A percentile compares a stretch with the other conserved stretches of the same genome.
phyloP scores from a whole-genome alignment of 2,797 vertebrate genomes.

The Calcarius lapponicus region DNA sequence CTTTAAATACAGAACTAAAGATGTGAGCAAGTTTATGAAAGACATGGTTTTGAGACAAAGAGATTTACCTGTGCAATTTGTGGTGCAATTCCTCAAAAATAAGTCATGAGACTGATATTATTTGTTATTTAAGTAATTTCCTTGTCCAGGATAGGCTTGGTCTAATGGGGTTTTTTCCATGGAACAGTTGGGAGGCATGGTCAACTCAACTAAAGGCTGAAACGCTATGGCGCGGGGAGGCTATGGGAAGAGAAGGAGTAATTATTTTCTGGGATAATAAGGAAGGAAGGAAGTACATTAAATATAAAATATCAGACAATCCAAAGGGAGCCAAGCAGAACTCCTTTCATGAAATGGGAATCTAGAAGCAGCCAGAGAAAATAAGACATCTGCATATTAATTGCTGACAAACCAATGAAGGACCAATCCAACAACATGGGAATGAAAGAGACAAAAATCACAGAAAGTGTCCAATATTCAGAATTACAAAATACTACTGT shows the following conservation, averaged over 20 bases:
- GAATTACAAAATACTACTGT: not conserved
- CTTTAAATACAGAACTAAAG: not conserved
- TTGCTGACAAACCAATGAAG: not conserved
- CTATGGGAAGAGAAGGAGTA: not conserved
- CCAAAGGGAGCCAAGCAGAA: not conserved
- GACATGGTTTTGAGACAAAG: not conserved
- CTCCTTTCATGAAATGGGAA: not conserved
- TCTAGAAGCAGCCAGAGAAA: not conserved
- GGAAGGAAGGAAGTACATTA: not conserved
- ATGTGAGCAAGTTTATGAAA: not conserved
- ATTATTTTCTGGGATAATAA: not conserved
- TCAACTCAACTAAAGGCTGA: not conserved
- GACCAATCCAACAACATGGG: accelerated
- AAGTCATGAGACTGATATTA: not conserved
- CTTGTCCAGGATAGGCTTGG: not conserved
- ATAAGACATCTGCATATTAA: accelerated
- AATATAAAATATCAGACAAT: not conserved
- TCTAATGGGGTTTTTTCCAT: not conserved
- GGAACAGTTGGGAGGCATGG: not conserved
- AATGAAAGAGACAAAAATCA: not conserved
- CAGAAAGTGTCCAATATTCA: not conserved
- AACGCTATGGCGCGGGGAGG: accelerated
- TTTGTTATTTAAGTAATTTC: not conserved
- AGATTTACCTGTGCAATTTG: not conserved
- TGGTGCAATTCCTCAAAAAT: not conserved